A percentile compares a stretch with the other conserved stretches of the same genome.
Evolutionary conservation across 2,797 vertebrate genomes (phyloP).

Genomic region (Sebastes ruberrimus): DNA sequence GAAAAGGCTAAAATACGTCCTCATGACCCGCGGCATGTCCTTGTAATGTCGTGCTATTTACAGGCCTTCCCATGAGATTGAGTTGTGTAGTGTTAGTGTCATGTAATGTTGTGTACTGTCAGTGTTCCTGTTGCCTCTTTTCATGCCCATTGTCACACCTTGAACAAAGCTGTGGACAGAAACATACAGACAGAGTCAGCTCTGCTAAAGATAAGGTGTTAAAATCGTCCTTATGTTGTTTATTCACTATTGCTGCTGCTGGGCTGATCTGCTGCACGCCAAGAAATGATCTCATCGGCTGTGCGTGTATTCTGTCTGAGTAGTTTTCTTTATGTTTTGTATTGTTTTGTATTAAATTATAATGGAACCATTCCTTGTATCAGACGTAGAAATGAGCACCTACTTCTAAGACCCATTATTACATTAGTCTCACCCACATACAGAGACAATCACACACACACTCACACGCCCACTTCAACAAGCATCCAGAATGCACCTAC

Average conservation of each 20-base stretch:
- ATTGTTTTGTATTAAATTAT: neutral
- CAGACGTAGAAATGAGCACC: neutral
- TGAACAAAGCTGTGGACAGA: conserved; percentile 25
- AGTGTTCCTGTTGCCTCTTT: neutral
- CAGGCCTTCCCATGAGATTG: neutral
- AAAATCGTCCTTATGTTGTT: conserved; percentile 54
- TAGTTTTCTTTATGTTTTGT: neutral
- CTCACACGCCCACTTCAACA: neutral
- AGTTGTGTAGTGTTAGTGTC: neutral
- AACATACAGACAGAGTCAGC: conserved; percentile 46
- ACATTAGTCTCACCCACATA: neutral
- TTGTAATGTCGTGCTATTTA: neutral
- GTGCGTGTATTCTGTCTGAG: neutral
- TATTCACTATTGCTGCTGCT: conserved; percentile 10
- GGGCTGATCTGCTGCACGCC: neutral
- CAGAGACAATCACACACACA: neutral
- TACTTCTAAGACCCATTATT: neutral
- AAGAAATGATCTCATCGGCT: neutral
- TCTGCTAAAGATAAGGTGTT: conserved; percentile 39
- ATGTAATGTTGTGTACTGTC: neutral
- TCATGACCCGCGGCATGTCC: no score
- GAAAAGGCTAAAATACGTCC: no score
- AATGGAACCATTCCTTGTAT: neutral
- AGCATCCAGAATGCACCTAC: neutral
- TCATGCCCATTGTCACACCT: conserved; percentile 18